Conservation (phyloP, 2,797 vertebrate species). For the Halcyon smyrnensis region DNA sequence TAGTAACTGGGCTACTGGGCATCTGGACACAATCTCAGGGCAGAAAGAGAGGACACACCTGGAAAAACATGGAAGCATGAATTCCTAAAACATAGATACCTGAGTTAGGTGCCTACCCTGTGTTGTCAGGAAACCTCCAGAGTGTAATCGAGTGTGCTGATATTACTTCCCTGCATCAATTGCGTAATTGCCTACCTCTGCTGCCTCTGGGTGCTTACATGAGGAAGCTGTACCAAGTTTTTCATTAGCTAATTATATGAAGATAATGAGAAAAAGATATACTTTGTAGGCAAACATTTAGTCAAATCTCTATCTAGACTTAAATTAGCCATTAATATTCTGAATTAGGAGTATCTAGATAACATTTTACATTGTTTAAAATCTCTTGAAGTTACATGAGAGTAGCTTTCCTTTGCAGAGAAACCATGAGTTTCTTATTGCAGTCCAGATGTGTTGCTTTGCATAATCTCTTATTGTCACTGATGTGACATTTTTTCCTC, state of each 20-base stretch:
- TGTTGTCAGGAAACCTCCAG: background rate
- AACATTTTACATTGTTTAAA: background rate
- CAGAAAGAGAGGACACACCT: background rate
- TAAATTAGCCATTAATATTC: background rate
- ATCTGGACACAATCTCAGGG: background rate
- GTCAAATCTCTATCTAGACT: background rate
- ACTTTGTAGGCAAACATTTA: background rate
- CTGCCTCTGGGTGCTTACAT: background rate
- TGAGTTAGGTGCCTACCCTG: fast-evolving
- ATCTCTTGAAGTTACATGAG: background rate
- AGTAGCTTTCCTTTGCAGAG: background rate
- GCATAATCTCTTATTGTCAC: background rate
- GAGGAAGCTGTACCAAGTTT: background rate
- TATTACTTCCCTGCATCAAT: background rate
- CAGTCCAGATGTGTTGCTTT: background rate
- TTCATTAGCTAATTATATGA: background rate
- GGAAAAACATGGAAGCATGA: background rate
- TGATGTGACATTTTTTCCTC: background rate
- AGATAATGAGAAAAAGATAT: background rate
- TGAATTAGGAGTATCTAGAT: background rate
- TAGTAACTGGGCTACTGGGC: background rate
- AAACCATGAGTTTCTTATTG: background rate
- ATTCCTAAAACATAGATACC: background rate
- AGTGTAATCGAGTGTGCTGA: background rate
- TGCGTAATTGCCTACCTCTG: background rate